A percentile compares a stretch with the other conserved stretches of the same genome.
phyloP scores from a whole-genome alignment of 2,888 invertebrate genomes.

The Pollenia amentaria region DNA sequence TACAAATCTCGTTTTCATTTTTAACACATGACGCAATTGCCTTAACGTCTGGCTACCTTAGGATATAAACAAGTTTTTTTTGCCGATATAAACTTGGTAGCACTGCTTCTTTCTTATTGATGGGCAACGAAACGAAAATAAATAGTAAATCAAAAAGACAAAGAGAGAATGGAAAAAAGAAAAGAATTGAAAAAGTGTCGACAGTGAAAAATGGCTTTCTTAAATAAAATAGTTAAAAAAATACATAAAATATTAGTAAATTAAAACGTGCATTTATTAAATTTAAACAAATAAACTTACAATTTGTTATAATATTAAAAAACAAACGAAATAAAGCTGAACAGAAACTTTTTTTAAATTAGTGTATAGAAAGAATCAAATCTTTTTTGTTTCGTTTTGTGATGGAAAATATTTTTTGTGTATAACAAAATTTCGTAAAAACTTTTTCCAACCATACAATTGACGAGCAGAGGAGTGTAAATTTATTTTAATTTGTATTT shows the following conservation, averaged over 20 bases:
- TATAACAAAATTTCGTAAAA: slow-evolving; percentile 72
- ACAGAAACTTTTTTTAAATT: slow-evolving; percentile 53
- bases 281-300: slow-evolving; percentile 44
- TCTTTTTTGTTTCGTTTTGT: slow-evolving; percentile 69
- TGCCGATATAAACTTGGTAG: slow-evolving; percentile 12
- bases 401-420: slow-evolving; percentile 72
- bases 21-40: background rate
- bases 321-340: slow-evolving; percentile 7
- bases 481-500: slow-evolving; percentile 54
- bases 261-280: slow-evolving; percentile 62
- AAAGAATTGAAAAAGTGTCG: slow-evolving; percentile 70
- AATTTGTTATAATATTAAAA: slow-evolving; percentile 11
- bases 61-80: slow-evolving; percentile 26
- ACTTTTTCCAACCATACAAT: slow-evolving; percentile 69
- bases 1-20: background rate
- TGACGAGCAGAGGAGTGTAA: slow-evolving; percentile 65
- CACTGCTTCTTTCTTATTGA: slow-evolving; percentile 66
- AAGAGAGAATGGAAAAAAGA: slow-evolving; percentile 63
- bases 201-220: slow-evolving; percentile 72
- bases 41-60: slow-evolving; percentile 26
- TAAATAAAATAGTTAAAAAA: slow-evolving; percentile 67
- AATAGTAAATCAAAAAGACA: slow-evolving; percentile 70
- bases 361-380: slow-evolving; percentile 59
- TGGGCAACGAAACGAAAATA: slow-evolving; percentile 70
- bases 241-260: slow-evolving; percentile 57